Evolutionary conservation across 2,888 invertebrate species (phyloP), one percentile per base, ranked within the genome.

Genomic region (Lepidochrysops patricia): DNA sequence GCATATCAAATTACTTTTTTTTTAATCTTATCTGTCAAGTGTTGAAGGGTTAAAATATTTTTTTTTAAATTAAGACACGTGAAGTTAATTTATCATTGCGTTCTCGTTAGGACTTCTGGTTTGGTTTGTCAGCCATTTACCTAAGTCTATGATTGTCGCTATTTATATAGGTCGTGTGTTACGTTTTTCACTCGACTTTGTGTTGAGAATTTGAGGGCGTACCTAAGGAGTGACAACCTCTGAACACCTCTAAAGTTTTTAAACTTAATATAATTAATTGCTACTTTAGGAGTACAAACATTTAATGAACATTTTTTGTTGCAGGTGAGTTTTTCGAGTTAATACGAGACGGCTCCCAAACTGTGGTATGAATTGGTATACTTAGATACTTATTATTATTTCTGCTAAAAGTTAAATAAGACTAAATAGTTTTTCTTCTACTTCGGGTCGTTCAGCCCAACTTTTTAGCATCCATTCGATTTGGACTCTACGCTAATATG

Each of bases 151-250:
- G 29, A 9, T 29, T 2, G n/a, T 49, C 60, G 57, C 48, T 58
- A 54, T 64, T 59, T 59, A 48, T 57, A 35, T 54, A 23, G 58
- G 60, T 35, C 60, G 59, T 52, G 48, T 57, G 43, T 58, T 59
- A 60, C 59, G 54, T 64, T 61, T 59, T 49, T 58, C 59, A 52
- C 62, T 64, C 61, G 59, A 64, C 60, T 64, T 64, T 64, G 62
- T 60, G 60, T 59, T 57, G 57, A 62, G 48, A 57, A 59, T 54
- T 60, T 58, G 62, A 61, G 60, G 43, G 57, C 50, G 27, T 60
- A 57, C 50, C 23, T 60, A 57, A 43, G 57, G 15, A 57, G 27
- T 27, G 26, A 15, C 26, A 29, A 48, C 27, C 27, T 57, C 43
- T 57, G 12, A 57, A 29, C 4, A 43, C 26, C 43, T 37, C 7